Percentiles rank a stretch among this genome's conserved stretches.
Evolutionary conservation across 2,888 invertebrate species (phyloP).

Genomic region (Gisinianus flammeolus): DNA sequence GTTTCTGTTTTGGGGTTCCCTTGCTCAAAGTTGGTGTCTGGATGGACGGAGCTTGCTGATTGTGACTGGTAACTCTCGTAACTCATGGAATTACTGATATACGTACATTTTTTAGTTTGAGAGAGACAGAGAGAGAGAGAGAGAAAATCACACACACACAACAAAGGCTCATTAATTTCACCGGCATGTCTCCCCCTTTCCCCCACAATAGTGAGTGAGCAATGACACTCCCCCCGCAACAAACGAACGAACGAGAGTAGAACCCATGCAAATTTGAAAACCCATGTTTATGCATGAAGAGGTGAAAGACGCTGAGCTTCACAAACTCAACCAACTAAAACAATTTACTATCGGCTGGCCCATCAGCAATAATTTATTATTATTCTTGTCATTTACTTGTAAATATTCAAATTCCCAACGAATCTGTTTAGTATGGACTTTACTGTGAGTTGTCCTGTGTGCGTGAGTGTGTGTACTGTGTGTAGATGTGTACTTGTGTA

Average conservation of each 20-base stretch:
- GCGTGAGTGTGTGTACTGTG: background rate
- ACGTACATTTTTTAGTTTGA: background rate
- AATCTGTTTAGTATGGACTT: background rate
- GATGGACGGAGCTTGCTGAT: background rate
- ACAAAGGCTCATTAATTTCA: conserved; percentile 35
- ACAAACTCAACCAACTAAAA: conserved; percentile 3
- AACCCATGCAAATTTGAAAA: conserved; percentile 35
- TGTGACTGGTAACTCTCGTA: background rate
- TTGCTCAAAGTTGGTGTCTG: background rate
- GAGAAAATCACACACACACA: no score
- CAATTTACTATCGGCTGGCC: conserved; percentile 6
- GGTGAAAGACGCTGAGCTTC: background rate
- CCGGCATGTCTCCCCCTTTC: background rate
- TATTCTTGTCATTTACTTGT: conserved; percentile 38
- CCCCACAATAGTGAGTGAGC: background rate
- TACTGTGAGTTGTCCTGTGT: background rate
- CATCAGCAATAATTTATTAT: conserved; percentile 38
- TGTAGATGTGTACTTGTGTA: no score
- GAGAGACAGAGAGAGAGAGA: conserved; percentile 7
- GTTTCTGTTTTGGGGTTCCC: background rate
- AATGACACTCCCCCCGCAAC: background rate
- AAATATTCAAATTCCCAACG: conserved; percentile 35
- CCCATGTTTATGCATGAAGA: conserved; percentile 38
- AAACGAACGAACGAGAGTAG: background rate
- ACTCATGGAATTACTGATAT: conserved; percentile 4